Evolutionary conservation across 1,140 invertebrate genomes (phyloP), one percentile per base, ranked within the genome.

Genomic region (Trichonephila inaurata): DNA sequence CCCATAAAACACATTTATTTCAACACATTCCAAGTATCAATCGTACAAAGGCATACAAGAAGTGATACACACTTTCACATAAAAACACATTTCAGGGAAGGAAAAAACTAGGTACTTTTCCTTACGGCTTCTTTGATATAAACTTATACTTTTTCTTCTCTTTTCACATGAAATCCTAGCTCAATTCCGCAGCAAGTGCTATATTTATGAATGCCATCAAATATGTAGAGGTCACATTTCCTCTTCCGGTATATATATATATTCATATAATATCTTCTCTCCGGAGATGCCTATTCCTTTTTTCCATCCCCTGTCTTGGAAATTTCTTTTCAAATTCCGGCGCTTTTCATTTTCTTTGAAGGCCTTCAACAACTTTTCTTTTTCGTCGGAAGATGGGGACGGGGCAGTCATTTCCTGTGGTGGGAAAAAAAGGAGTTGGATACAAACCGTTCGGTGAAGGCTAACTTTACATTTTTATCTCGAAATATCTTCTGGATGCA

Each of bases 141-240:
- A 77, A 77, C 72, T 33, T 77, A 40, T 77, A 77, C 24, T 18
- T 77, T 83, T 60, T 83, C 82, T 51, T 44, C 28, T 19, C n/a
- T 64, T 64, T 64, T 87, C 61, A 64, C 85, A 28, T 64, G 85
- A 87, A 87, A 87, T 87, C 61, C 61, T 40, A 77, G 72, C 72
- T 77, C 72, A 64, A 87, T 87, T 87, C 61, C 40, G 85, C 18
- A 62, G 85, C 85, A 87, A 87, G 85, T 87, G 61, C 61, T 87
- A 64, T 87, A 61, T 61, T 87, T 87, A 87, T 87, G 85, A 87
- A 87, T 61, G 85, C 61, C 61, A 87, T 87, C 85, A 87, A 87
- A 87, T 64, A 87, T 87, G 85, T 64, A 87, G 61, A 58, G 85
- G 61, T 87, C 85, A 87, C 85, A 87, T 87, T 87, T 87, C 85